Evolutionary conservation across 35 echinoderm and acorn worm species (phyloP).

Genomic region (Ptychodera flava): DNA sequence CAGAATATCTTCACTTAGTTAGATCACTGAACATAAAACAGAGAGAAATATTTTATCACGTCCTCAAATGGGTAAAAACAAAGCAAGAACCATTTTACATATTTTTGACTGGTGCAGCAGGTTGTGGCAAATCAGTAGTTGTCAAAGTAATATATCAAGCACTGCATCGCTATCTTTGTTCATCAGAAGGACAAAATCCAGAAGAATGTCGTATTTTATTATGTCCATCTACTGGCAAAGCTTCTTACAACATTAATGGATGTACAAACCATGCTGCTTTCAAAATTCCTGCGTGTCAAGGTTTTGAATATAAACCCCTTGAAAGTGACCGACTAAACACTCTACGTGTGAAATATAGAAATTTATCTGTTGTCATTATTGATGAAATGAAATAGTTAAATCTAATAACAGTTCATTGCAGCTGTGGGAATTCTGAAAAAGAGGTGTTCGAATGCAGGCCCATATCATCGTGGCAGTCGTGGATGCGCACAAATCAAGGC

Average conservation of each 20-base stretch:
- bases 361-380: neutral
- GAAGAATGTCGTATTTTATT: constrained; percentile 17
- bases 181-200: neutral
- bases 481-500: too few species aligned
- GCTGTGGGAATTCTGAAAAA: too few species aligned
- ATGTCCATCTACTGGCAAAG: constrained; percentile 31
- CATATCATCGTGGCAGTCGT: too few species aligned
- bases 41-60: constrained; percentile 33
- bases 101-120: constrained; percentile 61
- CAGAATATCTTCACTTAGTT: constrained; percentile 14
- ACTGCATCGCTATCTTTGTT: constrained; percentile 29
- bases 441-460: too few species aligned
- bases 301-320: constrained; percentile 12
- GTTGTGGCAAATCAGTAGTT: constrained; percentile 55
- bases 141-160: constrained; percentile 29
- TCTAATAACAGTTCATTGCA: too few species aligned
- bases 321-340: neutral
- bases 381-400: too few species aligned
- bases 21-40: constrained; percentile 33
- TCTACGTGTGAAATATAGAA: neutral
- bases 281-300: constrained; percentile 21
- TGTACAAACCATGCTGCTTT: constrained; percentile 32
- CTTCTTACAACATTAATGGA: constrained; percentile 32
- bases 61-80: constrained; percentile 19
- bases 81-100: constrained; percentile 21